Conservation (phyloP, 2,888 invertebrate species). For the Cremastobaeus sp. region DNA sequence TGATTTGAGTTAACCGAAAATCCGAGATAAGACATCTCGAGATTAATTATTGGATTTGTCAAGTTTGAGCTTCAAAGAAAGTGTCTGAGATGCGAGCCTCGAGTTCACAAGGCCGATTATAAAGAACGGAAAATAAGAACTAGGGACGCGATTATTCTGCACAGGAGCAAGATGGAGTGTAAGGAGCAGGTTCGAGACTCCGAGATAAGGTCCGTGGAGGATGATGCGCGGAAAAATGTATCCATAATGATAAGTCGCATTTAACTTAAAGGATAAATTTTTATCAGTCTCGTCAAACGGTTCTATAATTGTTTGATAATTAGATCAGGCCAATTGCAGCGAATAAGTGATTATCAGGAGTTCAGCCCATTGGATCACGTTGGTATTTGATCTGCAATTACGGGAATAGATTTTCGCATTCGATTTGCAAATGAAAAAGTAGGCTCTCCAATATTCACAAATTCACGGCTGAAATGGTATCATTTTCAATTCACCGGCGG, state of each 20-base stretch:
- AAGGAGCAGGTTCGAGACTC: slow-evolving; percentile 29
- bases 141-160: slow-evolving; percentile 50
- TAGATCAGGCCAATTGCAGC: neutral
- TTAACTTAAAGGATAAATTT: slow-evolving; percentile 8
- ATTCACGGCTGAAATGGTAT: no score
- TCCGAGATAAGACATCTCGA: slow-evolving; percentile 32
- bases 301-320: slow-evolving; percentile 22
- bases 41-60: slow-evolving; percentile 54
- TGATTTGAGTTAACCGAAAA: slow-evolving; percentile 48
- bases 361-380: no score
- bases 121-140: slow-evolving; percentile 51
- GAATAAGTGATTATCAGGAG: slow-evolving; percentile 6
- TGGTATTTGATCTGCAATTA: neutral
- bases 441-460: no score
- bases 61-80: slow-evolving; percentile 51
- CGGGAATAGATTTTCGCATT: no score
- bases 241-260: no score
- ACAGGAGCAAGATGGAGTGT: slow-evolving; percentile 23
- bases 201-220: slow-evolving; percentile 30
- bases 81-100: slow-evolving; percentile 34
- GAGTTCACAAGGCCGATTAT: slow-evolving; percentile 40
- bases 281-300: neutral
- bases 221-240: slow-evolving; percentile 24
- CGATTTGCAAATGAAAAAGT: no score
- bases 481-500: no score